A percentile compares a stretch with the other conserved stretches of the same genome.
These are phyloP conservation scores for Trichopria drosophilae DNA, from an alignment of 2,888 invertebrate genomes.

Conservation along the genomic window DNA sequence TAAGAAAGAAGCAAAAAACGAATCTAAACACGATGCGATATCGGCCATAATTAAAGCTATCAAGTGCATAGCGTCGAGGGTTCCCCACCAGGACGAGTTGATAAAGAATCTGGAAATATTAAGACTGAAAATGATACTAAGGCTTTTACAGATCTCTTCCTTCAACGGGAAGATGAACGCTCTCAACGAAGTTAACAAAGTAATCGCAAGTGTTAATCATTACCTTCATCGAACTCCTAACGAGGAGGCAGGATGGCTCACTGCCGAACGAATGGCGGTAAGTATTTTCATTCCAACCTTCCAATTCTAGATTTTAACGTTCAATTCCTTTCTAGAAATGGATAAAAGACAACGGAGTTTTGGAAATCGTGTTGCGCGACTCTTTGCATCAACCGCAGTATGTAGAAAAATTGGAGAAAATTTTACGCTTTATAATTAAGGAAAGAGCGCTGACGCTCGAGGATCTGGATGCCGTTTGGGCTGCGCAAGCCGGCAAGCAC, in stretches of 20 bases:
- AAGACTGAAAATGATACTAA: slow-evolving; percentile 92
- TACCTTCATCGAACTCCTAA: slow-evolving; percentile 77
- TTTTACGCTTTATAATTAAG: slow-evolving; percentile 95
- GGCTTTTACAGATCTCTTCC: slow-evolving; percentile 92
- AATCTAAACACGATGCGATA: slow-evolving; percentile 94
- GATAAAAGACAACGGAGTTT: slow-evolving; percentile 93
- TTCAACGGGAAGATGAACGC: slow-evolving; percentile 99
- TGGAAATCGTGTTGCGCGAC: slow-evolving; percentile 92
- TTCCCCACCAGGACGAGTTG: slow-evolving; percentile 81
- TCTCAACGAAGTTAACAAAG: slow-evolving; percentile 96
- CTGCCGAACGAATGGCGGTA: slow-evolving; percentile 92
- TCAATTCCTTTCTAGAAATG: slow-evolving; percentile 67
- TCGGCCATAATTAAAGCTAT: slow-evolving; percentile 92
- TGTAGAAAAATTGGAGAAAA: slow-evolving; percentile 96
- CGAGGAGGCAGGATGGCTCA: slow-evolving; percentile 89
- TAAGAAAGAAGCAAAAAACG: slow-evolving; percentile 92
- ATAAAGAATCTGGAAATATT: slow-evolving; percentile 86
- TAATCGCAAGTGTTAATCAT: slow-evolving; percentile 87
- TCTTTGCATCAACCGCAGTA: slow-evolving; percentile 97
- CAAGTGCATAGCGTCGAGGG: slow-evolving; percentile 83
- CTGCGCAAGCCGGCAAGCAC: slow-evolving; percentile 95
- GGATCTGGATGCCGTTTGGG: slow-evolving; percentile 95
- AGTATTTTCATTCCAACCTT: slow-evolving; percentile 52
- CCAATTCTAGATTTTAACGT: slow-evolving; percentile 5
- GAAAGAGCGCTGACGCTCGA: slow-evolving; percentile 84